Percentiles rank a stretch among this genome's conserved stretches.
Evolutionary conservation across 2,888 invertebrate species (phyloP).

Genomic region (Lycia hirtaria): DNA sequence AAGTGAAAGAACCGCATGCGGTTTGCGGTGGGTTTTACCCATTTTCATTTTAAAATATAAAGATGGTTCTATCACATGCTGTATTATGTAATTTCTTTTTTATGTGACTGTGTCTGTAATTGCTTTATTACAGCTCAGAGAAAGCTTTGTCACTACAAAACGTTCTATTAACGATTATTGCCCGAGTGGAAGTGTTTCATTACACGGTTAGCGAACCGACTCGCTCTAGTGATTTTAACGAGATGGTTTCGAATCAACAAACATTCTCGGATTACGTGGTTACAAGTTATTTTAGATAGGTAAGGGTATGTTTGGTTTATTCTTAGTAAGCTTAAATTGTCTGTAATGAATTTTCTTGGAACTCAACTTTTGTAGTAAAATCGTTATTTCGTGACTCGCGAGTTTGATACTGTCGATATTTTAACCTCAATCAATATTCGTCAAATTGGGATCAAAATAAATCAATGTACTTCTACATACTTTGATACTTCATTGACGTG

Average conservation of each 20-base stretch:
- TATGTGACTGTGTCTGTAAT: slow-evolving; percentile 47
- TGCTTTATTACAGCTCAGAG: slow-evolving; percentile 60
- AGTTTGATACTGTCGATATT: slow-evolving; percentile 54
- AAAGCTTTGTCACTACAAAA: slow-evolving; percentile 70
- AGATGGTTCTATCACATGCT: slow-evolving; percentile 35
- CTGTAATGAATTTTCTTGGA: slow-evolving; percentile 21
- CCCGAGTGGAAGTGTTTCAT: slow-evolving; percentile 81
- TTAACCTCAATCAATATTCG: slow-evolving; percentile 50
- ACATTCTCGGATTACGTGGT: slow-evolving; percentile 55
- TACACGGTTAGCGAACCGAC: slow-evolving; percentile 73
- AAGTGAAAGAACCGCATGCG: slow-evolving; percentile 50
- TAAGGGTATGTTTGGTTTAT: slow-evolving; percentile 43
- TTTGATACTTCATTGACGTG: slow-evolving; percentile 43
- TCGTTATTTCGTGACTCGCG: slow-evolving; percentile 3
- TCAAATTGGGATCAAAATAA: slow-evolving; percentile 43
- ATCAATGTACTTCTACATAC: not conserved
- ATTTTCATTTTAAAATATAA: slow-evolving; percentile 36
- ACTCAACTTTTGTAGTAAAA: slow-evolving; percentile 22
- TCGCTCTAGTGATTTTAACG: slow-evolving; percentile 74
- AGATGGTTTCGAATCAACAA: slow-evolving; percentile 68
- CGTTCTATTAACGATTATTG: slow-evolving; percentile 78
- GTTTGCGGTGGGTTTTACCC: slow-evolving; percentile 46
- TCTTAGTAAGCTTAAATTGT: slow-evolving; percentile 36
- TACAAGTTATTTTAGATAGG: slow-evolving; percentile 54
- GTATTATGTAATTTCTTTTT: slow-evolving; percentile 42